phyloP scores from a whole-genome alignment of 2,797 vertebrate species.

The Nasua narica region DNA sequence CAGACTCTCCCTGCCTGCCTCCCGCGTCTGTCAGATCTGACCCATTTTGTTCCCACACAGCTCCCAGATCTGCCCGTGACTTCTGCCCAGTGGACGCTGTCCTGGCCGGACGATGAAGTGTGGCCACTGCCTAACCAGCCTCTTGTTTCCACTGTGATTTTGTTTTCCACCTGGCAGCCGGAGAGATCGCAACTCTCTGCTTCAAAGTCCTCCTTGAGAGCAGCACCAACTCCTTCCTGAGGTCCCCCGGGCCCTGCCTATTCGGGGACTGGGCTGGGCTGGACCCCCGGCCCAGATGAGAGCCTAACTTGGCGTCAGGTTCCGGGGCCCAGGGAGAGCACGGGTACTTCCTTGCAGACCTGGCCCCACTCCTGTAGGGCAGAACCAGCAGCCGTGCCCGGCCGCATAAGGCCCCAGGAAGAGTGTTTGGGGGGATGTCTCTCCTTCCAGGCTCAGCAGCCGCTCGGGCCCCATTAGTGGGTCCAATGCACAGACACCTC shows the following conservation, averaged over 20 bases:
- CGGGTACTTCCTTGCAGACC: accelerated
- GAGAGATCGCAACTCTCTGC: not conserved
- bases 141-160: not conserved
- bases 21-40: not conserved
- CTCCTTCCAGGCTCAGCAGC: not conserved
- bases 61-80: accelerated
- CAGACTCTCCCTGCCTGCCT: not conserved
- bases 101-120: not conserved
- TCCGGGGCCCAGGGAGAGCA: accelerated
- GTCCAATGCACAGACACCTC: not conserved
- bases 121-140: not conserved
- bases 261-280: not conserved
- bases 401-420: too few relatives aligned
- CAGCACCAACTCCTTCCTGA: not conserved
- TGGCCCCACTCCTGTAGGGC: accelerated
- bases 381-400: not conserved
- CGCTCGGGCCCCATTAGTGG: accelerated
- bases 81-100: not conserved
- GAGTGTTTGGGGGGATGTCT: accelerated
- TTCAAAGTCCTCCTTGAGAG: not conserved
- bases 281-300: not conserved
- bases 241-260: too few relatives aligned
- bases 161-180: not conserved
- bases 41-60: not conserved
- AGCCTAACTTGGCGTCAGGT: not conserved